These are phyloP conservation scores for Planiliza haematocheilus DNA, from an alignment of 2,113 vertebrate species.

Conservation along the genomic window DNA sequence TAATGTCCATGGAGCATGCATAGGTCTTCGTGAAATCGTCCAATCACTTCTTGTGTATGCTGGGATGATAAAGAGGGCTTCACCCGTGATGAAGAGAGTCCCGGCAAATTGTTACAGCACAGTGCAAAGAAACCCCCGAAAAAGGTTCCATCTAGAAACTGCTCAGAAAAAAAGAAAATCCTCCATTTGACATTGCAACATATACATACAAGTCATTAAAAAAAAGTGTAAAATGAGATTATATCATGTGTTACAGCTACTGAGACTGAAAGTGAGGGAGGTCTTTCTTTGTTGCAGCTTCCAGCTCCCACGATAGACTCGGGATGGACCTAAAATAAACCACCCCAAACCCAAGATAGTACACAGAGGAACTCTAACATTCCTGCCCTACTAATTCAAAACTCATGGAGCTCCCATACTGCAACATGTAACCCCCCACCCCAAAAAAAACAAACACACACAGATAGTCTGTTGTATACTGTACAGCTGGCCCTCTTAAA, in stretches of 20 bases:
- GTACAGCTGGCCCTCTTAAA: slow-evolving; percentile 70
- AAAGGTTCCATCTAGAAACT: slow-evolving; percentile 44
- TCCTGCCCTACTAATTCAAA: slow-evolving; percentile 69
- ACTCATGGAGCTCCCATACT: slow-evolving; percentile 61
- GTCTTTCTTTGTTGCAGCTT: slow-evolving; percentile 49
- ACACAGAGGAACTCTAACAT: slow-evolving; percentile 72
- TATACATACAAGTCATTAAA: slow-evolving; percentile 70
- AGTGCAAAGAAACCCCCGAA: slow-evolving; percentile 70
- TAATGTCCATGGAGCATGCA: slow-evolving; percentile 85
- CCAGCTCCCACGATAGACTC: slow-evolving; percentile 58
- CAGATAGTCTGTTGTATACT: slow-evolving; percentile 57
- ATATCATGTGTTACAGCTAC: slow-evolving; percentile 60
- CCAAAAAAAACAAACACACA: slow-evolving; percentile 44
- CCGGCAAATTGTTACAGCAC: slow-evolving; percentile 64
- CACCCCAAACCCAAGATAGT: slow-evolving; percentile 56
- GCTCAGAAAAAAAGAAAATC: slow-evolving; percentile 30
- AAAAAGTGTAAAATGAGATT: slow-evolving; percentile 50
- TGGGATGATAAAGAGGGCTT: slow-evolving; percentile 51
- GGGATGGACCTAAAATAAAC: slow-evolving; percentile 72
- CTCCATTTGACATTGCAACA: slow-evolving; percentile 64
- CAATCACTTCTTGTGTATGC: slow-evolving; percentile 55
- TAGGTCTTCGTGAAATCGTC: slow-evolving; percentile 76
- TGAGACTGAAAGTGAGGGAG: slow-evolving; percentile 43
- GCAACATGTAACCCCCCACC: slow-evolving; percentile 39
- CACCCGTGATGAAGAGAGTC: slow-evolving; percentile 34